Base-by-base conservation (phyloP, 2,888 invertebrate genomes). In the Metellina segmentata region DNA sequence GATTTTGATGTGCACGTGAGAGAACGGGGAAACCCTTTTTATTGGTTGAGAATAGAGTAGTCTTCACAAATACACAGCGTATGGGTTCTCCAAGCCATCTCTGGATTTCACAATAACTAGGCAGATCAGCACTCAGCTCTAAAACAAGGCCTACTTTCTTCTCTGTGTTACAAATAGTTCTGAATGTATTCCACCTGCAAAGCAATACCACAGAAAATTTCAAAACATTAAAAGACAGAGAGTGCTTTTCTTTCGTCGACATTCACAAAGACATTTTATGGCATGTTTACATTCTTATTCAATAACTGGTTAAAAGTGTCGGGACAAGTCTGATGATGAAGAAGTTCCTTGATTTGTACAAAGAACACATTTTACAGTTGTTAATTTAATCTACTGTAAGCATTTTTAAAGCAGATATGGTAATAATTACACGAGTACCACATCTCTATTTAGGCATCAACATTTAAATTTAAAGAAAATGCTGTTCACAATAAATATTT, bases 21-120 rank as follows among this genome's bases (percentile, higher is more conserved):
- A 98, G 95, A 77, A 99, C 98, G 0, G 97, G 97, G 95, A 96
- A 98, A 77, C 98, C 98, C 95, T 97, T 97, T 94, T 96, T 97
- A 95, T 99, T 99, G n/a, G 96, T 96, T 71, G 98, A 96, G 95
- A 99, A 99, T 90, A 98, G 95, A 92, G 94, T 96, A 19, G 98
- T 98, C 6, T 98, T 97, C 81, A 99, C 95, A 79, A 98, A 96
- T 71, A 98, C 95, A 92, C 97, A 97, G 94, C 97, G 97, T 1
- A 99, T 96, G 8, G 99, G 99, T 95, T 99, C 99, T 0, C 99
- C 99, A 52, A 98, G 95, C 99, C 99, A 99, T 92, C 99, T 96
- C 49, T 97, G 96, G 11, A 98, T 91, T 11, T 94, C 93, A 4
- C 94, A 96, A 81, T 96, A 95, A 13, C 96, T 96, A 0, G 98